phyloP scores from a whole-genome alignment of 2,888 invertebrate species.

The Yponomeuta cagnagella region DNA sequence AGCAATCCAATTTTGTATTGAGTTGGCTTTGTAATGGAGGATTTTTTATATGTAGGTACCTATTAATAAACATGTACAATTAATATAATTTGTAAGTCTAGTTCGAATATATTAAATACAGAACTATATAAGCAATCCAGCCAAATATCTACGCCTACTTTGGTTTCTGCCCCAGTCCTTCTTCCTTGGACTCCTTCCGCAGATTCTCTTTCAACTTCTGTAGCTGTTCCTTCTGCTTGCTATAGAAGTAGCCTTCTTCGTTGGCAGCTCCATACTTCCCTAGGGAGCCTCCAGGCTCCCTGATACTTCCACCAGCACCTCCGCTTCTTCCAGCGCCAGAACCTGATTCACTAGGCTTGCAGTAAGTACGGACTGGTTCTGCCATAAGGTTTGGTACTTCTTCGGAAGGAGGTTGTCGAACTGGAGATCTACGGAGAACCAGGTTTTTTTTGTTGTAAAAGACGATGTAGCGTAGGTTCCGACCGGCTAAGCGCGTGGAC shows the following conservation, averaged over 20 bases:
- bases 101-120: too few relatives aligned
- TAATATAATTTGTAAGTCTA: too few relatives aligned
- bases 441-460: neutral
- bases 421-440: neutral
- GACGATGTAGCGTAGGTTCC: neutral
- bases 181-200: conserved; percentile 16
- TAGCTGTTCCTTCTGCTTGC: conserved; percentile 44
- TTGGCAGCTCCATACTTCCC: conserved; percentile 47
- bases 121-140: too few relatives aligned
- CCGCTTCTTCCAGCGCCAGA: conserved; percentile 52
- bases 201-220: conserved; percentile 30
- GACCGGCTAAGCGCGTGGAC: neutral
- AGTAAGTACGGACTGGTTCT: neutral
- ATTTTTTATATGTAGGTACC: too few relatives aligned
- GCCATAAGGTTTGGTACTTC: neutral
- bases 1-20: too few relatives aligned
- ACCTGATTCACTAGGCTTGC: conserved; percentile 31
- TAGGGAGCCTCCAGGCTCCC: conserved; percentile 47
- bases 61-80: too few relatives aligned
- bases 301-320: conserved; percentile 44
- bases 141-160: neutral
- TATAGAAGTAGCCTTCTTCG: conserved; percentile 55
- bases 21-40: too few relatives aligned
- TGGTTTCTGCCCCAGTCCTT: conserved; percentile 17
- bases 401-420: neutral